These are phyloP conservation scores for Pocota personata DNA, from an alignment of 2,888 invertebrate species.

Conservation along the genomic window DNA sequence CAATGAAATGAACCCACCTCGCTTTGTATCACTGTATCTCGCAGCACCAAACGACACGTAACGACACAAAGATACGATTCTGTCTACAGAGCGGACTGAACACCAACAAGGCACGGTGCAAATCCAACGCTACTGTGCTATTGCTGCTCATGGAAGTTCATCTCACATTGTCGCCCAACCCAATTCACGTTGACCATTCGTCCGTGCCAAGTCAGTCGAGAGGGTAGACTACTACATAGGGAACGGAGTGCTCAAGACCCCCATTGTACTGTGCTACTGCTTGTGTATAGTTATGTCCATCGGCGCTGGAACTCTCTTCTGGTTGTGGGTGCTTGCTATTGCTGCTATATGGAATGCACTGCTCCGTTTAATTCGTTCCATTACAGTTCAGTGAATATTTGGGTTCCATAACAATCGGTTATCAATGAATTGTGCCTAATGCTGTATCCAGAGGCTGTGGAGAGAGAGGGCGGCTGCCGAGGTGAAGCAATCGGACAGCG, in stretches of 20 bases:
- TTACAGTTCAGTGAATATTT: constrained; percentile 81
- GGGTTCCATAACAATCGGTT: constrained; percentile 80
- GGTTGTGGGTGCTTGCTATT: neutral
- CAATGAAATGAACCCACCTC: constrained; percentile 48
- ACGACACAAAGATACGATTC: constrained; percentile 34
- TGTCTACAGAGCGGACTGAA: neutral
- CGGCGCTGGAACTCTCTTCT: constrained; percentile 1
- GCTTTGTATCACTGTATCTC: constrained; percentile 34
- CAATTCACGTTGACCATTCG: constrained; percentile 68
- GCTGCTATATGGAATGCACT: constrained; percentile 73
- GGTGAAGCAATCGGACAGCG: constrained; percentile 59
- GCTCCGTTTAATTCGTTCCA: constrained; percentile 80
- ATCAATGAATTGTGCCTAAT: constrained; percentile 80
- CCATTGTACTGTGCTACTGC: constrained; percentile 24
- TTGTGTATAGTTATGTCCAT: constrained; percentile 2
- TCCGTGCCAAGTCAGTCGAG: constrained; percentile 61
- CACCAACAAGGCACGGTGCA: constrained; percentile 1
- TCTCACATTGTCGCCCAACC: constrained; percentile 66
- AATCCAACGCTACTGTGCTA: constrained; percentile 5
- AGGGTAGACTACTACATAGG: neutral
- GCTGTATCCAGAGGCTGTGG: constrained; percentile 73
- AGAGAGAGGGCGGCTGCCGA: constrained; percentile 41
- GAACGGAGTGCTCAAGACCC: constrained; percentile 30
- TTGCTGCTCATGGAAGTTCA: constrained; percentile 43
- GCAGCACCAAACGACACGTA: constrained; percentile 53